Conservation (phyloP, 2,113 vertebrate genomes). For the Elanus axillaris region DNA sequence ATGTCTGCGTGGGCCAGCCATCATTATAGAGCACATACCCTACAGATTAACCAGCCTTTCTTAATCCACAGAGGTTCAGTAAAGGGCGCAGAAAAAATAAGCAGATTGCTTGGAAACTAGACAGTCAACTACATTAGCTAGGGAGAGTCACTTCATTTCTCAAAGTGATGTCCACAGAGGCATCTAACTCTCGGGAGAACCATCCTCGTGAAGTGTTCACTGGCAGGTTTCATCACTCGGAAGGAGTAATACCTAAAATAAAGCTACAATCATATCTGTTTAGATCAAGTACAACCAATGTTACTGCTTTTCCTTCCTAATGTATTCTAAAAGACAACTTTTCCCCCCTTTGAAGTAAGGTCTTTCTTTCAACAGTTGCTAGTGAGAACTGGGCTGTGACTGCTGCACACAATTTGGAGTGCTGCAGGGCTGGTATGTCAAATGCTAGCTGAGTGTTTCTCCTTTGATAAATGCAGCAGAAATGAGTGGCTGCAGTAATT, state of each 20-base stretch:
- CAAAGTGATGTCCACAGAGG: neutral
- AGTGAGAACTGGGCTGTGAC: neutral
- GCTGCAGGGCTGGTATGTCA: neutral
- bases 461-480: neutral
- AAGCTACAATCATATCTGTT: neutral
- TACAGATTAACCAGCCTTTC: constrained; percentile 44
- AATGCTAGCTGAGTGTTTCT: neutral
- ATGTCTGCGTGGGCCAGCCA: neutral
- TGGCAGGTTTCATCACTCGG: neutral
- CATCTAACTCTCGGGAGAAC: neutral
- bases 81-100: constrained; percentile 21
- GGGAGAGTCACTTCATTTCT: neutral
- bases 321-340: neutral
- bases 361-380: neutral
- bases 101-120: neutral
- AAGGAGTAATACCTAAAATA: neutral
- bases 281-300: neutral
- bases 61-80: constrained; percentile 38
- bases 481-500: neutral
- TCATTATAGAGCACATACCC: constrained; percentile 42
- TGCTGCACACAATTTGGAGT: neutral
- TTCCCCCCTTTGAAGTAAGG: neutral
- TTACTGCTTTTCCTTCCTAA: neutral
- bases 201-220: neutral
- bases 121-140: neutral